Conservation (phyloP, 2,888 invertebrate genomes). For the Drosophila pseudotakahashii region DNA sequence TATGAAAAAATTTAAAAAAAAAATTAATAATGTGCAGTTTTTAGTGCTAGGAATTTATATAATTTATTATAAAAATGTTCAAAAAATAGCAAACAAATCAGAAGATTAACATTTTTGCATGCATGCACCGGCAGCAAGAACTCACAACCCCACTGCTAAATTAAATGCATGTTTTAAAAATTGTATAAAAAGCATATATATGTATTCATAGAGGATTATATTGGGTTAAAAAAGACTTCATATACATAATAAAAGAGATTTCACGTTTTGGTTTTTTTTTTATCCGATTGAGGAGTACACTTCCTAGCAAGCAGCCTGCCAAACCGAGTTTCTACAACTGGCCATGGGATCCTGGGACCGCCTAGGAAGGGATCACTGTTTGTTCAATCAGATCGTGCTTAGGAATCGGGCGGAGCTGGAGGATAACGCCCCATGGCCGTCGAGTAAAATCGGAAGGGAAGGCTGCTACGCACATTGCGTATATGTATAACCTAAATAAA, state of each 20-base stretch:
- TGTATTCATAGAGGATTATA: constrained; percentile 31
- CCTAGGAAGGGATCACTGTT: constrained; percentile 13
- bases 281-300: constrained; percentile 1
- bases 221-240: constrained; percentile 30
- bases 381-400: constrained; percentile 12
- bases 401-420: constrained; percentile 8
- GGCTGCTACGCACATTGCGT: constrained; percentile 6
- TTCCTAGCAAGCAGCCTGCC: neutral
- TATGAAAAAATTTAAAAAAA: too few species aligned
- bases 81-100: too few species aligned
- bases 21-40: too few species aligned
- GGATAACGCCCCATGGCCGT: neutral
- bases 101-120: too few species aligned
- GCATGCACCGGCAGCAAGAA: too few species aligned
- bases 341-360: neutral
- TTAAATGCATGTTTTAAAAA: constrained; percentile 13
- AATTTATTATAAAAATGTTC: too few species aligned
- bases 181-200: constrained; percentile 39
- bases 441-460: neutral
- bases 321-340: neutral
- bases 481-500: constrained; percentile 32
- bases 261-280: constrained; percentile 41
- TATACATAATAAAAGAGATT: constrained; percentile 45
- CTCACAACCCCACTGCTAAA: neutral
- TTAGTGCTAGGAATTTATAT: too few species aligned